Conservation (phyloP, 2,113 vertebrate genomes). For the Capreolus pygargus region DNA sequence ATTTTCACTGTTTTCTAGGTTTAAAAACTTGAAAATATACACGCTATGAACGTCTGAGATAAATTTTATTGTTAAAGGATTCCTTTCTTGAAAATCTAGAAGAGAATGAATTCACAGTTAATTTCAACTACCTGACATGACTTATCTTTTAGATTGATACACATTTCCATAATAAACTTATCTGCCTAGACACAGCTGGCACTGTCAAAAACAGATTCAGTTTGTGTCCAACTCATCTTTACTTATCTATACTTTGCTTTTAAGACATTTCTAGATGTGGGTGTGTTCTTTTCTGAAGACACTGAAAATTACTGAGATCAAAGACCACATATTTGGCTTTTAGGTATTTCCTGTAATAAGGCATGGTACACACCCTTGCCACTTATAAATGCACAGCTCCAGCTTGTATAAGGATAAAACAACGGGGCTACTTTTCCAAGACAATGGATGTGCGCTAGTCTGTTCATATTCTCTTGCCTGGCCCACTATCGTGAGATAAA, state of each 20-base stretch:
- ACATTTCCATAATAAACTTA: neutral
- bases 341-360: neutral
- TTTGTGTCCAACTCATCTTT: neutral
- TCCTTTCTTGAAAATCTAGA: constrained; percentile 8
- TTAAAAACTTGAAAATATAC: neutral
- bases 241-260: neutral
- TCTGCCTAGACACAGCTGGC: neutral
- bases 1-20: neutral
- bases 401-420: neutral
- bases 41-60: neutral
- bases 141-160: neutral
- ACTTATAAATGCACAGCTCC: neutral
- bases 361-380: neutral
- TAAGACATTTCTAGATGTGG: constrained; percentile 8
- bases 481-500: neutral
- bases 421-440: neutral
- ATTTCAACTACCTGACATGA: neutral
- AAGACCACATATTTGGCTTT: neutral
- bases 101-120: neutral
- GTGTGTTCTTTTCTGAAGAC: neutral
- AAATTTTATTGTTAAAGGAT: neutral
- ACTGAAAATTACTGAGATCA: neutral
- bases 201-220: neutral
- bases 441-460: neutral
- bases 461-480: neutral